Evolutionary conservation across 2,113 vertebrate genomes (phyloP), one percentile per base, ranked within the genome.

Genomic region (Erpornis zantholeuca): DNA sequence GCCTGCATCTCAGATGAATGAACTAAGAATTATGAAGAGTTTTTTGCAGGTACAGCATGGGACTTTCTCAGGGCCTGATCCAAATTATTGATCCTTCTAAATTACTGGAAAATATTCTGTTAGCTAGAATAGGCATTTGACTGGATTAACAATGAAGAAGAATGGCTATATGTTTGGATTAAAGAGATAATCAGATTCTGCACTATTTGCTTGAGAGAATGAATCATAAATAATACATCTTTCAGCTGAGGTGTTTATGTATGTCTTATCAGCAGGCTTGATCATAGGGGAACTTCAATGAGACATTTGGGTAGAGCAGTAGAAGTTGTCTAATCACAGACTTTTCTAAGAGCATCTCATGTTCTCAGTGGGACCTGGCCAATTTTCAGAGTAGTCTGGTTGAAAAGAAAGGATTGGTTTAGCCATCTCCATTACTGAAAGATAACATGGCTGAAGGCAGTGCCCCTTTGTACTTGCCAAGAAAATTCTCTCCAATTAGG

Each of bases 281-380:
- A 95, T 77, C 76, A 76, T n/a, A 79, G 82, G 72, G 65, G 56
- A 86, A 86, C 69, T 86, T 88, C 90, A 84, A 86, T 88, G 80
- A 95, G 90, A 64, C 72, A 64, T 93, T 93, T 94, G 72, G 64
- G 40, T 35, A 86, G 68, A 95, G 69, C 40, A 20, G 71, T 24
- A 75, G 85, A 95, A 95, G 72, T 78, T 92, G 82, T 69, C 57
- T 96, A 96, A 96, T 96, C 92, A 84, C 53, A 92, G 82, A 82
- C 70, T 84, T 90, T 81, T 86, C 82, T 61, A 88, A 86, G 86
- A 96, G 69, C 85, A 94, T 92, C 90, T 90, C 89, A 69, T 71
- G 31, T 87, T 93, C 88, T 85, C 96, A 86, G 72, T 81, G 93
- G 86, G 72, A 82, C 49, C 40, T 92, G 86, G 53, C 72, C 82